Conservation (phyloP, 2,113 vertebrate genomes). For the Osmerus mordax region DNA sequence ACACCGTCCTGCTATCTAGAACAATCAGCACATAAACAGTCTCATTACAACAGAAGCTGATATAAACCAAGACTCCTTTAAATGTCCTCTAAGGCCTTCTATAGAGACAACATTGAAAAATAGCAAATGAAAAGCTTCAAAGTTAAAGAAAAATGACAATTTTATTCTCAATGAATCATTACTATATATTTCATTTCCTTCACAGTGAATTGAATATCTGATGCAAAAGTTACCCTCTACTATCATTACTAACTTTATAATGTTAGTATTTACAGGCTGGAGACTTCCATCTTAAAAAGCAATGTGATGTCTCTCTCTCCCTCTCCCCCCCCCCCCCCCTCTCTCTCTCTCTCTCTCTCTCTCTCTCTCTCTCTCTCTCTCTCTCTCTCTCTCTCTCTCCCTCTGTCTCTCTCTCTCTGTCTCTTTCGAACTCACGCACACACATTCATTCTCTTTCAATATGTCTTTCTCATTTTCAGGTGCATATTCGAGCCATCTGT, state of each 20-base stretch:
- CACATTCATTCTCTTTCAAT: too few relatives aligned
- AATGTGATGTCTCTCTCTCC: background rate
- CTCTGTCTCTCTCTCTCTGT: background rate
- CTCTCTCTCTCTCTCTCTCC: constrained; percentile 20
- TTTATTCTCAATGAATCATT: too few relatives aligned
- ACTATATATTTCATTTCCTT: background rate
- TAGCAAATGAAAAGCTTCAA: background rate
- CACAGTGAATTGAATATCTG: background rate
- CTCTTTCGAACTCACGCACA: background rate
- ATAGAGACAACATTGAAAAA: constrained; percentile 8
- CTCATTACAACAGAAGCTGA: constrained; percentile 52
- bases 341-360: background rate
- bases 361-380: background rate
- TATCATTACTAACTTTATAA: background rate
- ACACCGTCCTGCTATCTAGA: constrained; percentile 29
- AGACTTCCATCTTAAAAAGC: too few relatives aligned
- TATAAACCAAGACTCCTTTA: constrained; percentile 41
- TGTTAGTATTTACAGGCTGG: too few relatives aligned
- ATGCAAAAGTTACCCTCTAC: background rate
- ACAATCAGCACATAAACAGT: constrained; percentile 53
- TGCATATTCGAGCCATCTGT: too few relatives aligned
- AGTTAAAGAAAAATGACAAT: background rate
- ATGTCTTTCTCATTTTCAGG: too few relatives aligned
- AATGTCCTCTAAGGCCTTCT: constrained; percentile 37
- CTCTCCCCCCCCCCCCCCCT: background rate